Base-by-base conservation (phyloP, 2,888 invertebrate genomes). In the Blomia tropicalis region DNA sequence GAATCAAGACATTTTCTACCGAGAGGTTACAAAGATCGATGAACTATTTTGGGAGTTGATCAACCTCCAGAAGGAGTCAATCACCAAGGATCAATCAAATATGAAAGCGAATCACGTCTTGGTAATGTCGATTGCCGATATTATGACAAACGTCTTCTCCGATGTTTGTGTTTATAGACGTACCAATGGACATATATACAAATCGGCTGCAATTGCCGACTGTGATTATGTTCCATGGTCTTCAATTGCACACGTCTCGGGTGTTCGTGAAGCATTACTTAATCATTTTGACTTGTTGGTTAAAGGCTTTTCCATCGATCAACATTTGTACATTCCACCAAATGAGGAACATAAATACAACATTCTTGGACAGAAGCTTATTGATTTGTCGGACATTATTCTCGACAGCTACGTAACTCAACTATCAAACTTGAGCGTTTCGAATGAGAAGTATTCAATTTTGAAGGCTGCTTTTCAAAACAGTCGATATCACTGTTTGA, bases 221-320 rank as follows among this genome's bases (percentile, higher is more conserved):
- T 68, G 66, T 11, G 84, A 85, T 70, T 83, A 82, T 71, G 72
- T 83, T 19, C 85, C 86, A 0, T 87, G 87, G 87, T 84, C 85
- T 0, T 80, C 82, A 1, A 78, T 81, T 58, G 72, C 77, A 14
- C 83, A 83, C 4, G 75, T 76, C 59, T 73, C 75, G 60, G 78
- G 79, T 23, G 63, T 74, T 30, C 68, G 74, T 36, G 69, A 70
- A 59, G 56, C 71, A 19, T 67, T 76, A 3, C 68, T 70, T 2
- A 71, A 72, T 66, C 75, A 75, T 70, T 72, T 73, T 4, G 62
- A 62, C 23, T 30, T 64, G 22, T 32, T 64, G 7, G 36, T 64
- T 30, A 32, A 44, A 36, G 17, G 31, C 2, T 58, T 27, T 32
- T 44, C 43, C 4, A 43, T 63, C n/a, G 60, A 63, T 56, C 51